These are phyloP conservation scores for Cerceris ruficornis DNA, from an alignment of 2,888 invertebrate species.

Conservation along the genomic window DNA sequence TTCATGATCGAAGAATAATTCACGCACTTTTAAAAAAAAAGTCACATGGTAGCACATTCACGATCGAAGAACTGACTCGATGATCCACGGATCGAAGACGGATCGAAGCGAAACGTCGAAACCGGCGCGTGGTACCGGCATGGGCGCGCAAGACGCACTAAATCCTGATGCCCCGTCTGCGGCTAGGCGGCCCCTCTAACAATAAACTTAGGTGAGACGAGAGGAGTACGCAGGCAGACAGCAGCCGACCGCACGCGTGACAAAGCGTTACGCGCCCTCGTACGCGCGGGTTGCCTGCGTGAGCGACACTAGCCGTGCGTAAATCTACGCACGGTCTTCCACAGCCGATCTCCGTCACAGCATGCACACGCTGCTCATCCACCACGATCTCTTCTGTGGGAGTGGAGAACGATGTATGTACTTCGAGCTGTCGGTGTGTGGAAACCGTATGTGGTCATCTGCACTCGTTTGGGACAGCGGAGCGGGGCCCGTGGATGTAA, in stretches of 20 bases:
- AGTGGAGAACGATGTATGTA: slow-evolving; percentile 14
- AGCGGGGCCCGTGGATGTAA: slow-evolving; percentile 26
- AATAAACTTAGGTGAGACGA: slow-evolving; percentile 74
- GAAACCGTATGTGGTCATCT: slow-evolving; percentile 47
- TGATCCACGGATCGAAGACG: neutral
- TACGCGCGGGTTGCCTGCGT: slow-evolving; percentile 40
- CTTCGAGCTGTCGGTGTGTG: neutral
- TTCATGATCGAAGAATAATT: neutral
- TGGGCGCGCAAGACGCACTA: slow-evolving; percentile 71
- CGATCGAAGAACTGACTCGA: neutral
- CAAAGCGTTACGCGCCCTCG: slow-evolving; percentile 37
- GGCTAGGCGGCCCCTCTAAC: slow-evolving; percentile 71
- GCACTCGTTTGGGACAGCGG: slow-evolving; percentile 42
- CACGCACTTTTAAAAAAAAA: too few relatives aligned
- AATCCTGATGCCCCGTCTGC: slow-evolving; percentile 69
- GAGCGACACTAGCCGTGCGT: slow-evolving; percentile 43
- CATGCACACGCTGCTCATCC: slow-evolving; percentile 15
- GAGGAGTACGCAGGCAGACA: slow-evolving; percentile 48
- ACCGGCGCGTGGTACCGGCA: slow-evolving; percentile 65
- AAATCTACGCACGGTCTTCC: slow-evolving; percentile 34
- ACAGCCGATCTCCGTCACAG: slow-evolving; percentile 50
- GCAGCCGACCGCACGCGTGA: slow-evolving; percentile 55
- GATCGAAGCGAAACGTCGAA: neutral
- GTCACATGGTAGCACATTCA: neutral
- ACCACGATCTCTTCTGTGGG: slow-evolving; percentile 35